phyloP scores from a whole-genome alignment of 2,797 vertebrate species.

The Setipinna tenuifilis region DNA sequence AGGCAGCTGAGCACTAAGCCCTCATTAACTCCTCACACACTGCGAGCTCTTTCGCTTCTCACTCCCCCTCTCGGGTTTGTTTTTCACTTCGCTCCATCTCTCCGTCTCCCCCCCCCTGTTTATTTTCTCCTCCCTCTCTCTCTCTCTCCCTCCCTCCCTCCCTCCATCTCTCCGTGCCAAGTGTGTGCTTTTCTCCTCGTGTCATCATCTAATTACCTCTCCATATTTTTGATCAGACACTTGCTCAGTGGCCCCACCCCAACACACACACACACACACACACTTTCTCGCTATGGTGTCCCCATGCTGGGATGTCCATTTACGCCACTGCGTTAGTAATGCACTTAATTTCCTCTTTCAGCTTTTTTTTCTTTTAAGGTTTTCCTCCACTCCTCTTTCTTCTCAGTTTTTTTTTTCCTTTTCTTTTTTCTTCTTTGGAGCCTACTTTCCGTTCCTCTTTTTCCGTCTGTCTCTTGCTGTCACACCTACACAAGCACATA shows the following conservation, averaged over 20 bases:
- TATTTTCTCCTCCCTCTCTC: not conserved
- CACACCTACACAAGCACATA: not conserved
- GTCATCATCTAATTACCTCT: slow-evolving; percentile 5
- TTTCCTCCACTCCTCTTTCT: not conserved
- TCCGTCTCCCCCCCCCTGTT: not conserved
- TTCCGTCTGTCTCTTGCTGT: slow-evolving; percentile 19
- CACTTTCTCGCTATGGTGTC: not conserved
- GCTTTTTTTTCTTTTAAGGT: not conserved
- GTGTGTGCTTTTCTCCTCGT: not conserved
- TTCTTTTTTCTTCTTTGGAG: not conserved
- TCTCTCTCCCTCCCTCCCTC: not conserved
- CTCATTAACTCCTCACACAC: slow-evolving; percentile 24
- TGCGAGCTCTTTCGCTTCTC: not conserved
- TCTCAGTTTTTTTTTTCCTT: not conserved
- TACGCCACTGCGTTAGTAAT: not conserved
- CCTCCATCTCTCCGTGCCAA: not conserved
- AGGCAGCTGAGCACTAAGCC: slow-evolving; percentile 19
- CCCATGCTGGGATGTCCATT: not conserved
- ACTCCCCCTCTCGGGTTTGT: slow-evolving; percentile 8
- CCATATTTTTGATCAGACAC: slow-evolving; percentile 15
- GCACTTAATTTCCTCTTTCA: not conserved
- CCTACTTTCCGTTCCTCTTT: not conserved
- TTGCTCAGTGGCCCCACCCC: not conserved
- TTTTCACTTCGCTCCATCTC: not conserved
- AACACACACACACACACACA: too few relatives aligned